phyloP scores from a whole-genome alignment of 2,888 invertebrate genomes.

The Tetrapedia diversipes region DNA sequence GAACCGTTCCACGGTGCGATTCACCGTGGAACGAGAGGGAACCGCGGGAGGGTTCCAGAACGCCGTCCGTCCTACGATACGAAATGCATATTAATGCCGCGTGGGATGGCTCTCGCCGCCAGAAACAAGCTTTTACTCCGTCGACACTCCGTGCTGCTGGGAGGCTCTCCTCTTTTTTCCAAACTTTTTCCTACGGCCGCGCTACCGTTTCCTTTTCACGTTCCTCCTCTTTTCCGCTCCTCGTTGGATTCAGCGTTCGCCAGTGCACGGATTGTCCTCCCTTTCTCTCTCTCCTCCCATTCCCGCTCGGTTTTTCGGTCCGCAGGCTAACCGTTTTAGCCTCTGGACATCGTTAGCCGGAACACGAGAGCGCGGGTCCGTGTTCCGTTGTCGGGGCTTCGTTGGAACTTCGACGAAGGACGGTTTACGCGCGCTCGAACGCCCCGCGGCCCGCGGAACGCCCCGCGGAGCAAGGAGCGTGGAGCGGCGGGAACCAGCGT shows the following conservation, averaged over 20 bases:
- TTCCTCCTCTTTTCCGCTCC: too few relatives aligned
- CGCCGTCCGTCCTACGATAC: slow-evolving; percentile 35
- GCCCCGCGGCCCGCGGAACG: background rate
- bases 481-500: too few relatives aligned
- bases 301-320: slow-evolving; percentile 14
- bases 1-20: slow-evolving; percentile 26
- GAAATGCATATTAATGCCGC: slow-evolving; percentile 49
- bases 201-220: slow-evolving; percentile 4
- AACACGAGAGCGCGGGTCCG: background rate
- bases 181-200: slow-evolving; percentile 5
- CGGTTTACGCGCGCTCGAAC: background rate
- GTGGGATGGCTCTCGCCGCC: slow-evolving; percentile 3
- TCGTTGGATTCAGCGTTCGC: too few relatives aligned
- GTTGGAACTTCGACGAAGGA: slow-evolving; percentile 38
- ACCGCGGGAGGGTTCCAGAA: background rate
- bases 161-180: too few relatives aligned
- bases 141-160: background rate
- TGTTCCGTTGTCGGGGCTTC: slow-evolving; percentile 1
- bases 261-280: background rate
- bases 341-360: slow-evolving; percentile 44
- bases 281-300: slow-evolving; percentile 12
- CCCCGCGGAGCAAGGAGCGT: background rate
- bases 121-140: slow-evolving; percentile 41
- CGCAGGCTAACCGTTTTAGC: slow-evolving; percentile 20
- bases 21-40: slow-evolving; percentile 1